Evolutionary conservation across 1,140 invertebrate species (phyloP).

Genomic region (Bombus polaris): DNA sequence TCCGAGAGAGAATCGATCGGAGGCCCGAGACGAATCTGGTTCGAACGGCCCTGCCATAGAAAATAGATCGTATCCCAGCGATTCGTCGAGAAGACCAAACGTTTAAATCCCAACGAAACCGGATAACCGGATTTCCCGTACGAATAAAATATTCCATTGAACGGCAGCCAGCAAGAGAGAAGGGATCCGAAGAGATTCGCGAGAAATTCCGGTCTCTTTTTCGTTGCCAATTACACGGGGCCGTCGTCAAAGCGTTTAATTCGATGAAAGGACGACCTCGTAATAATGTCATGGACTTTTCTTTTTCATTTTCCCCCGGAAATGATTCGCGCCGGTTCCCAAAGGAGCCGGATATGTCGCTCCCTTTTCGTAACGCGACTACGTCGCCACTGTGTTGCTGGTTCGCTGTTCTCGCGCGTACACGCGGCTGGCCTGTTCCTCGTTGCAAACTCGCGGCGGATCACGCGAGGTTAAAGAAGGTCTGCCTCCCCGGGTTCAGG

Average conservation of each 20-base stretch:
- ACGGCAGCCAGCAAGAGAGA: too few species aligned
- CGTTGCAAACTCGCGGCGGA: too few species aligned
- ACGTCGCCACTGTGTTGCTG: too few species aligned
- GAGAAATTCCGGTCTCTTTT: slow-evolving; percentile 4
- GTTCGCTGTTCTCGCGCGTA: neutral
- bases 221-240: slow-evolving; percentile 18
- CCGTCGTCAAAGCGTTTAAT: slow-evolving; percentile 33
- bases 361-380: slow-evolving; percentile 4
- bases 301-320: slow-evolving; percentile 20
- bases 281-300: slow-evolving; percentile 18
- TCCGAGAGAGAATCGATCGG: neutral
- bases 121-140: slow-evolving; percentile 12
- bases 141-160: slow-evolving; percentile 19
- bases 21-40: neutral
- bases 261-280: slow-evolving; percentile 27
- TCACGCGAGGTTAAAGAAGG: slow-evolving; percentile 25
- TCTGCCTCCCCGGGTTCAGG: neutral
- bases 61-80: neutral
- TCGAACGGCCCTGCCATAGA: neutral
- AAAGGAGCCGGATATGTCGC: slow-evolving; percentile 24
- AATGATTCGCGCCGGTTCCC: slow-evolving; percentile 42
- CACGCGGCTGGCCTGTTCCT: neutral
- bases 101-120: slow-evolving; percentile 1
- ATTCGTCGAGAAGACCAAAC: neutral
- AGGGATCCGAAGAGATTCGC: neutral